These are phyloP conservation scores for Zygothrica quintamaculata DNA, from an alignment of 2,888 invertebrate species.

Conservation along the genomic window DNA sequence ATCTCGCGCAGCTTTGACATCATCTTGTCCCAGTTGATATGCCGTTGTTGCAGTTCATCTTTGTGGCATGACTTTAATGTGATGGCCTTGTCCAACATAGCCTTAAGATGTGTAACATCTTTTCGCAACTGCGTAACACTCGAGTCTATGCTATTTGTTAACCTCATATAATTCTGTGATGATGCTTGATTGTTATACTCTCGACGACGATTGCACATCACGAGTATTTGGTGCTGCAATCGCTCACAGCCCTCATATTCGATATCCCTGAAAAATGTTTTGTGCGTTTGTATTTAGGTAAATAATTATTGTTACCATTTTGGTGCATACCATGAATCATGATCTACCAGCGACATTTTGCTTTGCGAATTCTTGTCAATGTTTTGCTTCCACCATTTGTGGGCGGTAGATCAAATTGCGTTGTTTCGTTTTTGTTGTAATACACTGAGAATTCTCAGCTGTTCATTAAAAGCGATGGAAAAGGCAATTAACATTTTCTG, in stretches of 20 bases:
- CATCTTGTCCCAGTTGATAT: slow-evolving; percentile 87
- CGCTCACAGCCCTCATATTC: slow-evolving; percentile 89
- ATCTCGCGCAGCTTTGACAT: slow-evolving; percentile 87
- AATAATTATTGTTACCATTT: neutral
- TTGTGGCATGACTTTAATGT: slow-evolving; percentile 47
- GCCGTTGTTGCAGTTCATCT: slow-evolving; percentile 87
- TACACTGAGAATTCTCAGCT: slow-evolving; percentile 28
- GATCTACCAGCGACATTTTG: slow-evolving; percentile 83
- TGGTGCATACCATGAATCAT: slow-evolving; percentile 82
- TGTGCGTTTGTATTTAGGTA: neutral
- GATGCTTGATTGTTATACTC: slow-evolving; percentile 80
- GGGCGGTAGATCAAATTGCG: slow-evolving; percentile 29
- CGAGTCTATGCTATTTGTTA: slow-evolving; percentile 87
- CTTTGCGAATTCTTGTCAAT: slow-evolving; percentile 24
- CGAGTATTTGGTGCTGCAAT: slow-evolving; percentile 87
- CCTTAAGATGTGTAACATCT: slow-evolving; percentile 87
- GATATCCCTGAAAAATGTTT: slow-evolving; percentile 85
- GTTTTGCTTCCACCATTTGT: slow-evolving; percentile 32
- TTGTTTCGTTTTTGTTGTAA: slow-evolving; percentile 30
- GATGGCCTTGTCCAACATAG: slow-evolving; percentile 86
- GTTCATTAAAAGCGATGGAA: slow-evolving; percentile 24
- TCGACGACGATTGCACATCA: slow-evolving; percentile 86
- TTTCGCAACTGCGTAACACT: slow-evolving; percentile 87
- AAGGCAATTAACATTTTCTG: slow-evolving; percentile 2
- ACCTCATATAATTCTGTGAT: slow-evolving; percentile 85